Evolutionary conservation across 2,888 invertebrate species (phyloP).

Genomic region (Drosophila prostipennis): DNA sequence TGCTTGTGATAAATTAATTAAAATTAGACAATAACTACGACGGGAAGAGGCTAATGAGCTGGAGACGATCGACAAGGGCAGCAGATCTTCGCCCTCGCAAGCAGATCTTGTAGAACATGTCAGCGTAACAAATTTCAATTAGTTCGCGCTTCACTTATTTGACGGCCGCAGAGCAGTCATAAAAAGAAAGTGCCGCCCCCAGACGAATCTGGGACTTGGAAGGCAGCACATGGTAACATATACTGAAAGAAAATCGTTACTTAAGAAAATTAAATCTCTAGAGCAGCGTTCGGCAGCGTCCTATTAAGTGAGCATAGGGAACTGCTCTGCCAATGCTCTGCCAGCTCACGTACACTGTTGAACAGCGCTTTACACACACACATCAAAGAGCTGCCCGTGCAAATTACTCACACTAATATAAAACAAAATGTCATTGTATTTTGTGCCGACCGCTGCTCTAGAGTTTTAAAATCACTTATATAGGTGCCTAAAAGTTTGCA

Average conservation of each 20-base stretch:
- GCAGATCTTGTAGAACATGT: slow-evolving; percentile 73
- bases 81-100: slow-evolving; percentile 33
- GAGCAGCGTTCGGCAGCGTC: too few species aligned
- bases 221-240: slow-evolving; percentile 30
- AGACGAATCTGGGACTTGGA: slow-evolving; percentile 36
- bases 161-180: slow-evolving; percentile 59
- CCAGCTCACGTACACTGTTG: too few species aligned
- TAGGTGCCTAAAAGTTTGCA: neutral
- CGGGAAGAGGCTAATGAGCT: slow-evolving; percentile 73
- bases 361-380: too few species aligned
- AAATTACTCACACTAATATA: too few species aligned
- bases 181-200: slow-evolving; percentile 75
- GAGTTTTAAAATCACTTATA: neutral
- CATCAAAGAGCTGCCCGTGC: too few species aligned
- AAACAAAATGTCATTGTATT: too few species aligned
- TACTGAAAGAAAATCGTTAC: neutral
- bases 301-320: too few species aligned
- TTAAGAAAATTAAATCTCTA: neutral
- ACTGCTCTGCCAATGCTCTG: too few species aligned
- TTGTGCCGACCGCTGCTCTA: too few species aligned
- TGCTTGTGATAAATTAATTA: slow-evolving; percentile 77
- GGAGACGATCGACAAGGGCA: slow-evolving; percentile 67
- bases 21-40: slow-evolving; percentile 76
- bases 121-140: slow-evolving; percentile 81
- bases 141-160: slow-evolving; percentile 82